Conservation (phyloP, 2,797 vertebrate species). For the Manis javanica region DNA sequence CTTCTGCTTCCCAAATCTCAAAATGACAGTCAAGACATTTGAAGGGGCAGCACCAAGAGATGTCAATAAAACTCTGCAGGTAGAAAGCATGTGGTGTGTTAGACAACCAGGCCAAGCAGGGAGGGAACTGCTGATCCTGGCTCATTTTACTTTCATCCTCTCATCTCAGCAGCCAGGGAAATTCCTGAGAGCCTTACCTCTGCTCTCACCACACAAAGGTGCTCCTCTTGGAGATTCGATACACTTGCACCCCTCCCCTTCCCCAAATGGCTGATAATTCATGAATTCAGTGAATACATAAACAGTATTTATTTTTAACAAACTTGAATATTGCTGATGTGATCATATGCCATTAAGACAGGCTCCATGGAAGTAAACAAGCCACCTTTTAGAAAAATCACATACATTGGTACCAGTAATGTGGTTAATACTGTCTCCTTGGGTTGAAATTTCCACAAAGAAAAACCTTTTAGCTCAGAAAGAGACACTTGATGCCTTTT, state of each 20-base stretch:
- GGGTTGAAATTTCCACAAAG: conserved; percentile 1
- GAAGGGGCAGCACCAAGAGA: too few relatives aligned
- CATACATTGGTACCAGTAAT: not conserved
- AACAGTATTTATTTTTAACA: not conserved
- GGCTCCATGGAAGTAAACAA: not conserved
- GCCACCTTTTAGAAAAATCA: not conserved
- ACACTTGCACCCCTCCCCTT: not conserved
- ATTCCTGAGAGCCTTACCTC: not conserved
- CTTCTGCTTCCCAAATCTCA: too few relatives aligned
- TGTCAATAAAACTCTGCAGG: too few relatives aligned
- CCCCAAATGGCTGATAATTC: not conserved
- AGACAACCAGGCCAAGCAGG: too few relatives aligned
- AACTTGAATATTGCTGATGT: not conserved
- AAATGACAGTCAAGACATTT: too few relatives aligned
- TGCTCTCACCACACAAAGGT: not conserved
- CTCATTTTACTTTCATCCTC: not conserved
- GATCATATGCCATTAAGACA: not conserved
- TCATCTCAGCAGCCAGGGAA: not conserved
- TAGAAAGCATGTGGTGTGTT: too few relatives aligned
- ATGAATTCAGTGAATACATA: fast-evolving
- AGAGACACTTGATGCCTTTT: not conserved
- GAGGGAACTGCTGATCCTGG: fast-evolving
- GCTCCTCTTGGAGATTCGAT: not conserved
- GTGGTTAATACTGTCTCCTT: not conserved
- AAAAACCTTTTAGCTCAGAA: not conserved